Evolutionary conservation across 2,113 vertebrate genomes (phyloP).

Genomic region (Rhinolophus ferrumequinum): DNA sequence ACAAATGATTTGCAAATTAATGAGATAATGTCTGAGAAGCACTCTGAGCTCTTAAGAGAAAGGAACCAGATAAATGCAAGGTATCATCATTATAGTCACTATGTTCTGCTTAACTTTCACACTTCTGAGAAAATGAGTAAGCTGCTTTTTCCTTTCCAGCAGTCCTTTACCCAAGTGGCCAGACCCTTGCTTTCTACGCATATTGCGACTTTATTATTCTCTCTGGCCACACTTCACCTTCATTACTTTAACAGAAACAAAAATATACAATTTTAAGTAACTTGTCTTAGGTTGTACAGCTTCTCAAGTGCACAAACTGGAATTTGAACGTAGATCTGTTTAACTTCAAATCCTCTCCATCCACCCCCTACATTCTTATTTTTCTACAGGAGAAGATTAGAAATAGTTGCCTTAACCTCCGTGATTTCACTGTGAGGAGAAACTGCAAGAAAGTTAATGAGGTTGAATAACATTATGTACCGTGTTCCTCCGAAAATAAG

Average conservation of each 20-base stretch:
- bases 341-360: not conserved
- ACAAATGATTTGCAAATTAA: conserved; percentile 56
- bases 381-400: not conserved
- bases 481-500: too few species aligned
- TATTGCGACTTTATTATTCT: not conserved
- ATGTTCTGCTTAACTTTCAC: not conserved
- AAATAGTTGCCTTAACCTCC: not conserved
- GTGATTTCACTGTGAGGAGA: not conserved
- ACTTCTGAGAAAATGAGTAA: conserved; percentile 15
- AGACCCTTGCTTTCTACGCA: not conserved
- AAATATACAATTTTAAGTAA: not conserved
- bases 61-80: conserved; percentile 19
- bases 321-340: not conserved
- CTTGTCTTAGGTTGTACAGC: not conserved
- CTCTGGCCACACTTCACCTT: not conserved
- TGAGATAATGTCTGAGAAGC: conserved; percentile 74
- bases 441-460: not conserved
- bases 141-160: not conserved
- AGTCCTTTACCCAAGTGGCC: not conserved
- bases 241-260: conserved; percentile 13
- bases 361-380: not conserved
- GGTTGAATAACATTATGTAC: not conserved
- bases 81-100: not conserved
- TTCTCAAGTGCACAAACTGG: not conserved
- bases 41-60: conserved; percentile 57